Evolutionary conservation across 2,113 vertebrate species (phyloP).

Genomic region (Prochilodus magdalenae): DNA sequence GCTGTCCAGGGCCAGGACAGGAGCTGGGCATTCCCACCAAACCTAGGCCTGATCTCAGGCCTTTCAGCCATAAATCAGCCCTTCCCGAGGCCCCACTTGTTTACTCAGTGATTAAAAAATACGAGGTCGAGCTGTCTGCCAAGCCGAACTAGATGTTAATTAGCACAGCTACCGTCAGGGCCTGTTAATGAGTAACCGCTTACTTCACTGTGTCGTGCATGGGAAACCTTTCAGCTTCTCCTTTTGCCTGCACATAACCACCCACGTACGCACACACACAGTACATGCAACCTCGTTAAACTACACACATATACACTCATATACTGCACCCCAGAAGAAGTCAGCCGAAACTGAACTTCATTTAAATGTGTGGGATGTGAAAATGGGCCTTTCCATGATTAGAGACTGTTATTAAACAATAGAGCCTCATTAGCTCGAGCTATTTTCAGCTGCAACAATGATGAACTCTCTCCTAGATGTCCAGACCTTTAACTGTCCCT

Average conservation of each 20-base stretch:
- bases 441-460: constrained; percentile 30
- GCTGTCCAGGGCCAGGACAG: constrained; percentile 15
- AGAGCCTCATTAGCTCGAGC: constrained; percentile 20
- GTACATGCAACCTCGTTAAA: constrained; percentile 30
- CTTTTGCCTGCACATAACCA: constrained; percentile 3
- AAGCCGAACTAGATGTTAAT: constrained; percentile 72
- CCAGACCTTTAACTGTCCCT: background rate
- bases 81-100: constrained; percentile 84
- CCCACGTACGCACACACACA: constrained; percentile 27
- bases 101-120: constrained; percentile 93
- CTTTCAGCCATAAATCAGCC: constrained; percentile 85
- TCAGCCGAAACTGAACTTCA: background rate
- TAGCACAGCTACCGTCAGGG: constrained; percentile 69
- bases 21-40: constrained; percentile 54
- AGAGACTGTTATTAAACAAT: constrained; percentile 17
- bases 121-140: constrained; percentile 80
- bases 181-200: constrained; percentile 83
- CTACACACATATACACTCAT: background rate
- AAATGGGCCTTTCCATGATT: constrained; percentile 36
- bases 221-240: constrained; percentile 30
- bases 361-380: constrained; percentile 24
- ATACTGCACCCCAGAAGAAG: background rate
- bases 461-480: background rate
- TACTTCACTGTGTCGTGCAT: constrained; percentile 1
- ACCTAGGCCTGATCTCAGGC: constrained; percentile 68